Percentiles rank a stretch among this genome's conserved stretches.
These are phyloP conservation scores for Agrotis exclamationis DNA, from an alignment of 2,888 invertebrate species.

Conservation along the genomic window DNA sequence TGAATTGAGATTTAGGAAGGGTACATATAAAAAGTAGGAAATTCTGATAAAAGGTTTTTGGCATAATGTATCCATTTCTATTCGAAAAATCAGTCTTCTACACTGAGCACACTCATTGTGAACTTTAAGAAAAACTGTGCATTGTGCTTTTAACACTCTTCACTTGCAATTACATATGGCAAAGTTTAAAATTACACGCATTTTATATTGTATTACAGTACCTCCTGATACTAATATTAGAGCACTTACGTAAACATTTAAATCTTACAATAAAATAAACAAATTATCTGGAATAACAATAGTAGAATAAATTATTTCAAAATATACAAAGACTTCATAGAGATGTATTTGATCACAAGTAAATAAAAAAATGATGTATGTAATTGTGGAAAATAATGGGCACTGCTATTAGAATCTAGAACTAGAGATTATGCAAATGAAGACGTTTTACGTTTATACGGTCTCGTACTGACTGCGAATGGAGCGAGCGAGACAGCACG, in stretches of 20 bases:
- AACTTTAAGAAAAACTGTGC: slow-evolving; percentile 68
- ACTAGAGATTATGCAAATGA: slow-evolving; percentile 36
- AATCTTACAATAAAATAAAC: slow-evolving; percentile 63
- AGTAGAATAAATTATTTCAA: slow-evolving; percentile 73
- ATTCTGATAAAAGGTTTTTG: slow-evolving; percentile 75
- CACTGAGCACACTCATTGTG: slow-evolving; percentile 82
- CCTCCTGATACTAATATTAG: slow-evolving; percentile 41
- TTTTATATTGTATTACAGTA: slow-evolving; percentile 37
- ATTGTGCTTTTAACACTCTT: slow-evolving; percentile 66
- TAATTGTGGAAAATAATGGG: slow-evolving; percentile 47
- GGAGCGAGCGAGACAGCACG: slow-evolving; percentile 97
- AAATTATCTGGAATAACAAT: slow-evolving; percentile 67
- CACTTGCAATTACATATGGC: slow-evolving; percentile 59
- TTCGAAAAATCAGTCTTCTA: slow-evolving; percentile 89
- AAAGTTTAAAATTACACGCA: slow-evolving; percentile 41
- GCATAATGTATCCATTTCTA: slow-evolving; percentile 69
- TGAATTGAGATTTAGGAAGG: slow-evolving; percentile 60
- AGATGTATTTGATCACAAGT: slow-evolving; percentile 73
- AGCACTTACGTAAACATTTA: slow-evolving; percentile 65
- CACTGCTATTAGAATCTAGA: slow-evolving; percentile 44
- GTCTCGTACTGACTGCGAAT: slow-evolving; percentile 98
- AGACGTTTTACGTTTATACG: slow-evolving; percentile 88
- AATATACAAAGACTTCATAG: slow-evolving; percentile 70
- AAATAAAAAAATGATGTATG: slow-evolving; percentile 44
- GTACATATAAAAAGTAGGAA: slow-evolving; percentile 70